Evolutionary conservation across 1,140 invertebrate species (phyloP), one percentile per base, ranked within the genome.

Genomic region (Papilio glaucus): DNA sequence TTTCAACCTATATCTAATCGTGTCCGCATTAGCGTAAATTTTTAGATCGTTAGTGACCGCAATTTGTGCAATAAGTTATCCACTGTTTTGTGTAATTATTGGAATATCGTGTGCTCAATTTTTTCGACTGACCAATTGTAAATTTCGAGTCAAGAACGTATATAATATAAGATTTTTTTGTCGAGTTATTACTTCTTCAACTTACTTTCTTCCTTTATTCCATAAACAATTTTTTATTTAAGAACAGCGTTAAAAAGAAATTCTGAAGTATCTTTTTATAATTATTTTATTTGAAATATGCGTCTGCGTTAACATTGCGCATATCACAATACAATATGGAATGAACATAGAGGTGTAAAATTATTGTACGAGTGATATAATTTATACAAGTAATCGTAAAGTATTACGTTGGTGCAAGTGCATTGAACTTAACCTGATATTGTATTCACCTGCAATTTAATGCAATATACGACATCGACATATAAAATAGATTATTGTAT

Each of bases 71-170:
- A 91, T 91, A 92, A 89, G 84, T 85, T 85, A 84, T 83, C 81
- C 82, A 81, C 82, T 78, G 84, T 86, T 90, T 81, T 83, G 81
- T 84, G 83, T 85, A 79, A 85, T 84, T 85, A 86, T 89, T 85
- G 84, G 85, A 84, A 83, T 85, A 84, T 82, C 79, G 75, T 84
- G 84, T 89, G 90, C 89, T 92, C 90, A 91, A 90, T 88, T 83
- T 86, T 90, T 90, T 92, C 85, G 89, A 92, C 89, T 91, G 90
- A 92, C 89, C 88, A 91, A 91, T 85, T 91, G 79, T 85, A 86
- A 84, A 80, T 76, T 68, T 74, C 72, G 72, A 74, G 57, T 76
- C 72, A 73, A 74, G 75, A 74, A 75, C 61, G 69, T 77, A 57
- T 75, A 67, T 77, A 71, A 73, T 73, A 71, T 70, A 71, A 69